A percentile compares a stretch with the other conserved stretches of the same genome.
Evolutionary conservation across 2,113 vertebrate genomes (phyloP).

Genomic region (Caranx melampygus): DNA sequence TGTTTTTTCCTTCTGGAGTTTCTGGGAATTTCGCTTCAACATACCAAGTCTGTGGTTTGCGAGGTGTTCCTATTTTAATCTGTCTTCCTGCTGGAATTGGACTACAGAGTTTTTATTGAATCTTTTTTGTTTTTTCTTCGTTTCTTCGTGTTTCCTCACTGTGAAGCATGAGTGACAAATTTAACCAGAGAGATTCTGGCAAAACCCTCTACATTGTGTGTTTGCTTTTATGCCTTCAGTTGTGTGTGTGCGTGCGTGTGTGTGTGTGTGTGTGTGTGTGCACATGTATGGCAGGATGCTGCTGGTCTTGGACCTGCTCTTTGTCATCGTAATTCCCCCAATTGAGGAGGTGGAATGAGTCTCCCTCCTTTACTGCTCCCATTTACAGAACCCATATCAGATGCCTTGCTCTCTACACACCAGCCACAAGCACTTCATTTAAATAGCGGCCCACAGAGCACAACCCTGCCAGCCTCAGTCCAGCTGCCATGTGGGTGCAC

Average conservation of each 20-base stretch:
- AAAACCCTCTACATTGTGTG: slow-evolving; percentile 25
- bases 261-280: slow-evolving; percentile 26
- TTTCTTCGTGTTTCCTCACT: background rate
- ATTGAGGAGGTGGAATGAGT: slow-evolving; percentile 73
- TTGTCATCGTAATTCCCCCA: slow-evolving; percentile 76
- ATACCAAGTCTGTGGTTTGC: slow-evolving; percentile 57
- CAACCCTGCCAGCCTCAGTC: slow-evolving; percentile 35
- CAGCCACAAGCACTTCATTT: slow-evolving; percentile 74
- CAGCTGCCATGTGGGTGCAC: slow-evolving; percentile 43
- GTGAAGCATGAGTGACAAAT: slow-evolving; percentile 33
- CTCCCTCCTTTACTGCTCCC: slow-evolving; percentile 64
- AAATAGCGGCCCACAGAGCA: slow-evolving; percentile 54
- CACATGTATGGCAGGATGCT: slow-evolving; percentile 54
- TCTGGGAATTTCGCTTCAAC: slow-evolving; percentile 49
- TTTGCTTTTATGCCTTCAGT: slow-evolving; percentile 30
- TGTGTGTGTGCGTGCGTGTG: slow-evolving; percentile 16
- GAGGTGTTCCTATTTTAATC: slow-evolving; percentile 70
- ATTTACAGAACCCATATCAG: slow-evolving; percentile 71
- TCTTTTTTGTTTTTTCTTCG: background rate
- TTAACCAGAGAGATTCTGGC: slow-evolving; percentile 43
- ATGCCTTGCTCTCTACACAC: slow-evolving; percentile 62
- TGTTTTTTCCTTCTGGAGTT: slow-evolving; percentile 42
- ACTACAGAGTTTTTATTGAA: slow-evolving; percentile 51
- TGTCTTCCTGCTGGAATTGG: slow-evolving; percentile 21
- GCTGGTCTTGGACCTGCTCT: slow-evolving; percentile 64